Percentiles rank a stretch among this genome's conserved stretches.
phyloP scores from a whole-genome alignment of 2,113 vertebrate species.

The Macheiramphus alcinus region DNA sequence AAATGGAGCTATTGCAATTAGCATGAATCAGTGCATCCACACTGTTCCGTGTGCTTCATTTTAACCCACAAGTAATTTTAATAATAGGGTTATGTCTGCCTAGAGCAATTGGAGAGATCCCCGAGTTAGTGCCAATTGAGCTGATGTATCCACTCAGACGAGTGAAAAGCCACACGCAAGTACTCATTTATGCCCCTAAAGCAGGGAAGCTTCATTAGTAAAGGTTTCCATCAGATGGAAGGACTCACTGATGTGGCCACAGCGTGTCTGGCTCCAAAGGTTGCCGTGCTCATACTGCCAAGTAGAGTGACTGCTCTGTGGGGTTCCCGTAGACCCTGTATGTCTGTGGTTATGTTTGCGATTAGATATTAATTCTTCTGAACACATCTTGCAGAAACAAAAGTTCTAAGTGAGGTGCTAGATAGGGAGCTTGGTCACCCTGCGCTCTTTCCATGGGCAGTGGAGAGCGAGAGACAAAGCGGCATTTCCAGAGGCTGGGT shows the following conservation, averaged over 20 bases:
- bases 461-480: neutral
- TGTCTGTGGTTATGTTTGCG: accelerated
- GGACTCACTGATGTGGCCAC: neutral
- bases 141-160: neutral
- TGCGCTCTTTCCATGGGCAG: accelerated
- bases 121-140: neutral
- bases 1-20: neutral
- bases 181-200: neutral
- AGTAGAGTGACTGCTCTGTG: accelerated
- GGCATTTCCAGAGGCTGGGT: accelerated
- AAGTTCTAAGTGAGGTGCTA: neutral
- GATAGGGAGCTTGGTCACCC: neutral
- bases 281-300: neutral
- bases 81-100: neutral
- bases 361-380: neutral
- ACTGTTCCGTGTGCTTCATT: neutral
- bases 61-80: slow-evolving; percentile 5
- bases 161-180: neutral
- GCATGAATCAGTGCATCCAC: neutral
- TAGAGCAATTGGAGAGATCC: neutral
- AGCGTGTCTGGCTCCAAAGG: neutral
- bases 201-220: neutral
- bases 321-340: accelerated
- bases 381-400: neutral
- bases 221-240: neutral